Percentiles rank a stretch among this genome's conserved stretches.
phyloP scores from a whole-genome alignment of 1,140 invertebrate species.

The Meloidogyne floridensis region DNA sequence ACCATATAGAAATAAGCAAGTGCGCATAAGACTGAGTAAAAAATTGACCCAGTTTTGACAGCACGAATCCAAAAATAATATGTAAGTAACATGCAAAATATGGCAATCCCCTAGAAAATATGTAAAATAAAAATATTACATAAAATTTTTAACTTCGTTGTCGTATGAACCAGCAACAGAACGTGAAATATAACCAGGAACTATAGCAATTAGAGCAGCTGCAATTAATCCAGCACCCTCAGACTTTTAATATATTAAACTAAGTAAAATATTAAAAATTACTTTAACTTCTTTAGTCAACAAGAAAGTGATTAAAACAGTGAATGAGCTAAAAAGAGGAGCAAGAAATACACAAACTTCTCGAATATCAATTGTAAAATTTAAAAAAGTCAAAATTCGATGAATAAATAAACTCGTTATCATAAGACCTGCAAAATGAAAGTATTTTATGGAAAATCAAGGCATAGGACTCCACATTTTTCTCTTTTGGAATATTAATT shows the following conservation, averaged over 20 bases:
- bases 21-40: constrained; percentile 89
- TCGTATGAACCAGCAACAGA: constrained; percentile 99
- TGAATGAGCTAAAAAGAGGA: constrained; percentile 95
- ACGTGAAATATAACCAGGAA: constrained; percentile 96
- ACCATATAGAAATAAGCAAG: constrained; percentile 99
- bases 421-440: constrained; percentile 92
- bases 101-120: constrained; percentile 69
- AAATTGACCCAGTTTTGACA: constrained; percentile 93
- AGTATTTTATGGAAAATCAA: too few relatives aligned
- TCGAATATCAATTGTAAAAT: constrained; percentile 95
- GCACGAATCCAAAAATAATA: constrained; percentile 79
- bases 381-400: constrained; percentile 85
- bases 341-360: constrained; percentile 99
- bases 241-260: constrained; percentile 86
- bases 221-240: constrained; percentile 95
- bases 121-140: not conserved
- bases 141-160: constrained; percentile 74
- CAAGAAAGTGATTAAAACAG: constrained; percentile 91
- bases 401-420: constrained; percentile 88
- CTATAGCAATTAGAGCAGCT: constrained; percentile 97
- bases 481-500: too few relatives aligned
- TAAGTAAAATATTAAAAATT: constrained; percentile 16
- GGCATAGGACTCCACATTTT: too few relatives aligned
- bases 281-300: constrained; percentile 78
- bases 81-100: constrained; percentile 68